Base-by-base conservation (phyloP, 2,888 invertebrate genomes). In the Calameuta pallipes region DNA sequence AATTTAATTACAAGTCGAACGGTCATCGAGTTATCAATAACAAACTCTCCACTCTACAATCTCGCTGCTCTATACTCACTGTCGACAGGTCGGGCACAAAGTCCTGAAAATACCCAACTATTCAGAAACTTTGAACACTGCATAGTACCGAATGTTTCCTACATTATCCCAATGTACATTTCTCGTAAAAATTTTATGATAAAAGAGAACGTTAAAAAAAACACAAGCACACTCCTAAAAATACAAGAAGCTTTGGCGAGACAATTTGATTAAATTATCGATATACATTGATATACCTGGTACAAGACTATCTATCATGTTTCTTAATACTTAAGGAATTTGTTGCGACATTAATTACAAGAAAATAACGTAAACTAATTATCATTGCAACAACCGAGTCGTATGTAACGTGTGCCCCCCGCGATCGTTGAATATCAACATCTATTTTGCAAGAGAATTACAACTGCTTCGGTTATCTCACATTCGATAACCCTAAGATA, bases 71-170 rank as follows among this genome's bases (percentile, higher is more conserved):
- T 81, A 89, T 92, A 92, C 92, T 92, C 92, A 92, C 92, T 91
- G 92, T 92, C 88, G 90, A 88, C 88, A 92, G 90, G 88, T 92
- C 92, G 88, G 92, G 92, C 88, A 92, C 91, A 92, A 91, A 91
- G 89, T 92, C 92, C 92, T 92, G 92, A 91, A 92, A 92, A 92
- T 88, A 91, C 88, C 88, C 90, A 91, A 89, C 88, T 89, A 89
- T 89, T 91, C 90, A 90, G 88, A 90, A 87, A 78, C 82, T 79
- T 77, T 77, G 69, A 70, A 71, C 74, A 70, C 56, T 76, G 68
- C 31, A 70, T n/a, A 70, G n/a, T 35, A 71, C 71, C 71, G 71
- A 71, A 33, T 71, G 71, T 23, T 71, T 71, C 33, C 71, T 71
- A 23, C 23, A 71, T 31, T 31, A 71, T 31, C 71, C 71, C 56